These are phyloP conservation scores for Zophobas atratus DNA, from an alignment of 1,140 invertebrate species.

Conservation along the genomic window DNA sequence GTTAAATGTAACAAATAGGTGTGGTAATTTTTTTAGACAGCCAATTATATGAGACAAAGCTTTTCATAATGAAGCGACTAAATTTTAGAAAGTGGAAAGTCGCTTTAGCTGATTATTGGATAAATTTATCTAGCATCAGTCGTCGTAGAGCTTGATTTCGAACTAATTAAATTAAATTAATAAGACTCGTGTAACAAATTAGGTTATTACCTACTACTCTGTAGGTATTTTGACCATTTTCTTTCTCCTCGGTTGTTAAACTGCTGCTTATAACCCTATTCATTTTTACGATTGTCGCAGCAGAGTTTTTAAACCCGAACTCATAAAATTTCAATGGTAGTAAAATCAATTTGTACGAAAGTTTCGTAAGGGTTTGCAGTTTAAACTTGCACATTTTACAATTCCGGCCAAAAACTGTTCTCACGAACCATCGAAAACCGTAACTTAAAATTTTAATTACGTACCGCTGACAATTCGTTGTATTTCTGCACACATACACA, in stretches of 20 bases:
- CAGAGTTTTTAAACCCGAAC: not conserved
- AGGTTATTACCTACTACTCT: no score
- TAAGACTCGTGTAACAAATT: no score
- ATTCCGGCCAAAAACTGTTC: not conserved
- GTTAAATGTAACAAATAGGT: not conserved
- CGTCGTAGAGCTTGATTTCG: no score
- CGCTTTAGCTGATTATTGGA: conserved; percentile 1
- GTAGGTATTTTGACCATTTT: no score
- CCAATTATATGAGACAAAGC: conserved; percentile 9
- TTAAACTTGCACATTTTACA: not conserved
- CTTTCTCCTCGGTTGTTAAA: no score
- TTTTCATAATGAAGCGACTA: conserved; percentile 4
- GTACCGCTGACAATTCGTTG: no score
- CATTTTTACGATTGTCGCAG: no score
- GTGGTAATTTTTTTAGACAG: not conserved
- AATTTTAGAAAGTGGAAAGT: conserved; percentile 20
- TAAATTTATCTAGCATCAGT: not conserved
- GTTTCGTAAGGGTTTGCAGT: no score
- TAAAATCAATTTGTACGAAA: conserved; percentile 23
- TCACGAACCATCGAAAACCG: no score
- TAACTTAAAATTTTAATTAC: no score
- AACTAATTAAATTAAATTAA: no score
- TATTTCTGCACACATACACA: not conserved
- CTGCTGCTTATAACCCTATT: no score
- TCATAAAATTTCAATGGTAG: not conserved